Evolutionary conservation across 1,140 invertebrate species (phyloP).

Genomic region (Apis florea): DNA sequence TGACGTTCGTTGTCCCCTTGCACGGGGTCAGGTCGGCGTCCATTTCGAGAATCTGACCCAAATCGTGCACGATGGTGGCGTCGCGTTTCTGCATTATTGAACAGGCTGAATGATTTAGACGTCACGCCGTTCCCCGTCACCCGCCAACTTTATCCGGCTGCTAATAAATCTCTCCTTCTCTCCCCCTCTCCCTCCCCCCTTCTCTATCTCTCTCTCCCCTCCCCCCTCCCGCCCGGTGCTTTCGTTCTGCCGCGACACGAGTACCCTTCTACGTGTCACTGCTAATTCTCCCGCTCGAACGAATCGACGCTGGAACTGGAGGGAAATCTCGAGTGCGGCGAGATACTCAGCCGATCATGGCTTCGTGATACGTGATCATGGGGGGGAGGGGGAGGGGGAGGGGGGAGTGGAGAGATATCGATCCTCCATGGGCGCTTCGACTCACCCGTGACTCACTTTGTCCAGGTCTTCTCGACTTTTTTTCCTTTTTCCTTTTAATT

Average conservation of each 20-base stretch:
- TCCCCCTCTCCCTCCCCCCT: constrained; percentile 15
- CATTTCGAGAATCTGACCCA: constrained; percentile 62
- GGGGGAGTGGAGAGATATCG: constrained; percentile 20
- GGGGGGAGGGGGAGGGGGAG: no score
- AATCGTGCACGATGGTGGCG: constrained; percentile 47
- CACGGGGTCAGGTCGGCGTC: constrained; percentile 45
- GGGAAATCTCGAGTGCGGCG: constrained; percentile 30
- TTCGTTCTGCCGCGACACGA: constrained; percentile 42
- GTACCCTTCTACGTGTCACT: constrained; percentile 52
- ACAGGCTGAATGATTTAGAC: constrained; percentile 60
- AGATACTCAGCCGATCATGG: constrained; percentile 32
- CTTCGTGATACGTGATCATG: constrained; percentile 2
- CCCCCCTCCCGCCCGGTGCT: constrained; percentile 22
- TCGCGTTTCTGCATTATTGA: constrained; percentile 61
- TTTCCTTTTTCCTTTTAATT: not conserved
- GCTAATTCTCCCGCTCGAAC: constrained; percentile 55
- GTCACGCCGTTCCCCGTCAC: constrained; percentile 43
- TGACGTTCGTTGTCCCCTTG: constrained; percentile 23
- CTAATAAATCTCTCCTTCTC: constrained; percentile 54
- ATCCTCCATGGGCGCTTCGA: not conserved
- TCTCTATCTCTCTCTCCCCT: not conserved
- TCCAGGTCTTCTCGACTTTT: not conserved
- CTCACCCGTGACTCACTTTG: not conserved
- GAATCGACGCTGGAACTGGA: constrained; percentile 48
- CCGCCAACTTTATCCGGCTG: constrained; percentile 41